These are phyloP conservation scores for Chamaetylas fuelleborni DNA, from an alignment of 2,113 vertebrate genomes.

Conservation along the genomic window DNA sequence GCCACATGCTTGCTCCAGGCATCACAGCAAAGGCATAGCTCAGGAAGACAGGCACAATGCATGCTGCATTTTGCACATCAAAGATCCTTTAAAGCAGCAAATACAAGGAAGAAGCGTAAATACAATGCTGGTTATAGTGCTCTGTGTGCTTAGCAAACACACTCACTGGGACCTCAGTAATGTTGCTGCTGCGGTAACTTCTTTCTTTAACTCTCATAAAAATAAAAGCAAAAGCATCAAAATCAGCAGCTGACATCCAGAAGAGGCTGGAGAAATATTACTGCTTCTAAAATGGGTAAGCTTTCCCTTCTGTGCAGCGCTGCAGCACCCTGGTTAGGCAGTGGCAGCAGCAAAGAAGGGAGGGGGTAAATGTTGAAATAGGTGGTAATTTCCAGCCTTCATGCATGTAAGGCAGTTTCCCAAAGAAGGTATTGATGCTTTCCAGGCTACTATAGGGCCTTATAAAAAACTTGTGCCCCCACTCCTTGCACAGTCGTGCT, in stretches of 20 bases:
- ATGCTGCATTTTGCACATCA: fast-evolving
- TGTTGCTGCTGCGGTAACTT: not conserved
- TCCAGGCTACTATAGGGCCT: not conserved
- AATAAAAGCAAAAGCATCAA: not conserved
- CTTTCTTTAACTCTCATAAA: not conserved
- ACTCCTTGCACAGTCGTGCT: not conserved
- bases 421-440: not conserved
- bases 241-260: not conserved
- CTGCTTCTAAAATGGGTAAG: not conserved
- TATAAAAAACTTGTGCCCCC: fast-evolving
- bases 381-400: not conserved
- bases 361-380: not conserved
- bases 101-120: not conserved
- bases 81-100: not conserved
- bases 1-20: not conserved
- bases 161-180: fast-evolving
- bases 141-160: not conserved
- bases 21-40: not conserved
- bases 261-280: not conserved
- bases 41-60: not conserved
- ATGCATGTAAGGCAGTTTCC: not conserved
- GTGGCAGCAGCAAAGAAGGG: not conserved
- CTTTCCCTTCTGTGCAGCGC: fast-evolving
- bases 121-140: too few species aligned
- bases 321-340: not conserved